phyloP scores from a whole-genome alignment of 1,140 invertebrate species.

The fruit fly (Drosophila melanogaster) region Release_6_plus_ISO1_MT NT_037436.4:420001-420500 shows the following conservation, averaged over 20 bases:
- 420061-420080: conserved; percentile 74
- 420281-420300: conserved; percentile 67
- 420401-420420: not conserved
- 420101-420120: conserved; percentile 44
- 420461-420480: conserved; percentile 66
- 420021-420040: conserved; percentile 25
- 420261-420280: conserved; percentile 50
- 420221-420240: conserved; percentile 52
- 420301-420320: conserved; percentile 77
- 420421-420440: not conserved
- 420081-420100: conserved; percentile 71
- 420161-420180: not conserved
- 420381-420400: not conserved
- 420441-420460: conserved; percentile 34
- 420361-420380: conserved; percentile 70
- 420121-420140: conserved; percentile 33
- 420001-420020: conserved; percentile 20
- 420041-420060: conserved; percentile 60
- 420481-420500: conserved; percentile 65
- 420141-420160: conserved; percentile 2
- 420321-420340: conserved; percentile 70
- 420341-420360: conserved; percentile 78
- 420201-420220: conserved; percentile 39
- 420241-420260: conserved; percentile 50
- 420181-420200: conserved; percentile 1